Conservation (phyloP, 92 coral and sea anemone species). For the Hydrozoanthus gracilis region DNA sequence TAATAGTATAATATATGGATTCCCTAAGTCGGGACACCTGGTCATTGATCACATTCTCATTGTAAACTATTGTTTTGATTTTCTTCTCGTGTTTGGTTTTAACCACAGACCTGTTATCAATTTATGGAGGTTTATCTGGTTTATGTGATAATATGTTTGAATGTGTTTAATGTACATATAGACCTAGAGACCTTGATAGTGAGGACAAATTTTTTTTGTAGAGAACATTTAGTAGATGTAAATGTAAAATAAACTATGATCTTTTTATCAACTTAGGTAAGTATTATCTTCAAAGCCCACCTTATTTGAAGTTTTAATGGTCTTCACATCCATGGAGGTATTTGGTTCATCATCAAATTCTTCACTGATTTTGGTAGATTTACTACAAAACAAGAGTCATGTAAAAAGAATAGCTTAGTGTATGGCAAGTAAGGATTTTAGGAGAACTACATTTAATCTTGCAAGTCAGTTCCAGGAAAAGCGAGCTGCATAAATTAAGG, state of each 20-base stretch:
- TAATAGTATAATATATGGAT: background rate
- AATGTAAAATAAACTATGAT: constrained; percentile 5
- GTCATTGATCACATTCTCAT: constrained; percentile 11
- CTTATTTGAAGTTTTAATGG: background rate
- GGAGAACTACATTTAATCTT: background rate
- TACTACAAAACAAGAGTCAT: constrained; percentile 1
- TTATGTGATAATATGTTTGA: constrained; percentile 10
- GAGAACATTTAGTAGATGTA: background rate
- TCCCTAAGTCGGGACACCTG: background rate
- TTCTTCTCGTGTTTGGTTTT: background rate
- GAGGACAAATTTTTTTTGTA: background rate
- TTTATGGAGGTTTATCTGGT: background rate
- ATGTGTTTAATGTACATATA: constrained; percentile 13
- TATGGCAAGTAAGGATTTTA: constrained; percentile 3
- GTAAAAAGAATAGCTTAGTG: constrained; percentile 3
- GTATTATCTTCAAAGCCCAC: constrained; percentile 9
- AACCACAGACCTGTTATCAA: background rate
- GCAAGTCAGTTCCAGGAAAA: too few relatives aligned
- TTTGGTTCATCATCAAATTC: constrained; percentile 9
- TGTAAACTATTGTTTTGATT: constrained; percentile 14
- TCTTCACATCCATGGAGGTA: constrained; percentile 8
- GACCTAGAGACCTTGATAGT: background rate
- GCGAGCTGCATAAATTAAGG: too few relatives aligned
- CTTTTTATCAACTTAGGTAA: constrained; percentile 10
- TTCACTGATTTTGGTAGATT: background rate